These are phyloP conservation scores for Masnerella sp. DNA, from an alignment of 2,888 invertebrate genomes.

Conservation along the genomic window DNA sequence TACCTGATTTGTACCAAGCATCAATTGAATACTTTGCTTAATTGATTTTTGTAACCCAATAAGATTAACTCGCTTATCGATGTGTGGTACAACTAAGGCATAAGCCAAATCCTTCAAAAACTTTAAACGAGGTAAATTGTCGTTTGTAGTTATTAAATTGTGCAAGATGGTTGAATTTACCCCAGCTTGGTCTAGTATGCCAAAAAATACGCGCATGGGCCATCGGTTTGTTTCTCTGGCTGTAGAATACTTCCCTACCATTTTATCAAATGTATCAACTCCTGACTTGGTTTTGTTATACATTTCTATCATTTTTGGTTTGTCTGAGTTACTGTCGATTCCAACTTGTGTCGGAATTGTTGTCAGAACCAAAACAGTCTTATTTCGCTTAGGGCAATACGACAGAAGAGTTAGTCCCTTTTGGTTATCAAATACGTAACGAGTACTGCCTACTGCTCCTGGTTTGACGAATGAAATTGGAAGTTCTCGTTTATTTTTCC, in stretches of 20 bases:
- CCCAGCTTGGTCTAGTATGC: conserved; percentile 63
- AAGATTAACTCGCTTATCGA: conserved; percentile 7
- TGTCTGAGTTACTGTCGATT: conserved; percentile 33
- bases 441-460: conserved; percentile 4
- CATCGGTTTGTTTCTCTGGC: conserved; percentile 59
- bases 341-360: conserved; percentile 18
- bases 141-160: conserved; percentile 6
- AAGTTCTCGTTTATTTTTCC: conserved; percentile 18
- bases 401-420: conserved; percentile 36
- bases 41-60: conserved; percentile 23
- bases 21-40: conserved; percentile 13
- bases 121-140: conserved; percentile 8
- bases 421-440: conserved; percentile 17
- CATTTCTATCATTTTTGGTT: conserved; percentile 32
- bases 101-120: conserved; percentile 18
- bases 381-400: conserved; percentile 54
- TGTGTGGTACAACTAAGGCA: conserved; percentile 5
- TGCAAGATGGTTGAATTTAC: conserved; percentile 58
- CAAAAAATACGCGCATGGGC: conserved; percentile 62
- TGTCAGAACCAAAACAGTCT: conserved; percentile 49
- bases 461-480: conserved; percentile 17
- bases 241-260: conserved; percentile 29
- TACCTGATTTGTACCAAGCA: conserved; percentile 18
- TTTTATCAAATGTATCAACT: conserved; percentile 25
- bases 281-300: conserved; percentile 58